Percentiles rank a stretch among this genome's conserved stretches.
These are phyloP conservation scores for Anoncus sp. DNA, from an alignment of 2,888 invertebrate genomes.

Conservation along the genomic window DNA sequence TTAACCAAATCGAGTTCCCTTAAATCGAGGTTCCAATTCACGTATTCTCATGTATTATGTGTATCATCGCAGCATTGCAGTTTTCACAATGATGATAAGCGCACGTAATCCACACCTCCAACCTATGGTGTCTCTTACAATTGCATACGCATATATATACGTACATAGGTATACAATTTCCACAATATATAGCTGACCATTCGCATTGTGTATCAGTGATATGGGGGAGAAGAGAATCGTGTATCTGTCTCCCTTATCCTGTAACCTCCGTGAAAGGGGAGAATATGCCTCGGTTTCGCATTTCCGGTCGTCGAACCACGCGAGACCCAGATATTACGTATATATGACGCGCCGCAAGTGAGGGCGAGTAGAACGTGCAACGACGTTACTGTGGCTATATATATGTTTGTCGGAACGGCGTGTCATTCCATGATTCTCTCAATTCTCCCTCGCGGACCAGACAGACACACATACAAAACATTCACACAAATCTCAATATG, in stretches of 20 bases:
- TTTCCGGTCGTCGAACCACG: conserved; percentile 51
- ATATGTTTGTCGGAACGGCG: not conserved
- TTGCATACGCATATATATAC: not conserved
- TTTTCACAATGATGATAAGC: conserved; percentile 2
- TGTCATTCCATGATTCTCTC: conserved; percentile 33
- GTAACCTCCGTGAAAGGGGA: conserved; percentile 26
- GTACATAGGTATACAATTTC: not conserved
- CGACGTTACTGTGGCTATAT: conserved; percentile 12
- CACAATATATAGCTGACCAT: not conserved
- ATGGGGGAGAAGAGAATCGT: not conserved
- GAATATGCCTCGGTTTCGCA: conserved; percentile 30
- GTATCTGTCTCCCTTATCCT: not conserved
- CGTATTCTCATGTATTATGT: not conserved
- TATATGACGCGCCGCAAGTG: not conserved
- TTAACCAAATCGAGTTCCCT: too few relatives aligned
- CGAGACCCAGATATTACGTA: conserved; percentile 29
- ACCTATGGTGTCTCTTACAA: conserved; percentile 5
- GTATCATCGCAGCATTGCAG: not conserved
- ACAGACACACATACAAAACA: too few relatives aligned
- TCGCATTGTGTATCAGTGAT: conserved; percentile 3
- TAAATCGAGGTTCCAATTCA: too few relatives aligned
- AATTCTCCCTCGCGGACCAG: conserved; percentile 3
- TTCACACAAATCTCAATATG: too few relatives aligned
- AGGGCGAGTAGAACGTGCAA: not conserved
- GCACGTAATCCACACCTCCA: not conserved